Evolutionary conservation across 2,888 invertebrate genomes (phyloP), one percentile per base, ranked within the genome.

Genomic region (Lacanobia oleracea): DNA sequence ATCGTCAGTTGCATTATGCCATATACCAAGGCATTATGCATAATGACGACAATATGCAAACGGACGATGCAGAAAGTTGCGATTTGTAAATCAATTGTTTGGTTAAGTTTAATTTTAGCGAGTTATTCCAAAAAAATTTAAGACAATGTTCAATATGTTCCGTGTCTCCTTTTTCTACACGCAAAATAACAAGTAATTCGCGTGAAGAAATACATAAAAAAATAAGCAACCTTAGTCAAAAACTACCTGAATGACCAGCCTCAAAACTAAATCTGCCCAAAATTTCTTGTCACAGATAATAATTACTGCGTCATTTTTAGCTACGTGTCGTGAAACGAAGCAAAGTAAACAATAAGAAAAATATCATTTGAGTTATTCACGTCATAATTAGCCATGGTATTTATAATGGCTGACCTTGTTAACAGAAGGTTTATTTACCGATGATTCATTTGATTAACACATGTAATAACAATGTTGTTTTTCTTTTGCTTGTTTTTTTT

Each of bases 311-410:
- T 86, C 84, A 84, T 79, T 70, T 45, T 50, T 40, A 53, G 51
- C 74, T 77, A 86, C 81, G 84, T 81, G 84, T 76, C 81, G 79
- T 73, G 61, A 56, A 61, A 27, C 21, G 8, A 76, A 59, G 7
- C 27, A 23, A 63, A 33, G 66, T 86, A 86, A 79, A 84, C 72
- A 84, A 23, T 61, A 54, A 50, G 71, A 63, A 80, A 83, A 77
- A 73, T 81, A 81, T 75, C 69, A 65, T 33, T 66, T 67, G 65
- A 62, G 21, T 50, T 48, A 59, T 56, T 64, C 60, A 60, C 67
- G 72, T 83, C 71, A 84, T 67, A 27, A 86, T 81, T 78, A 80
- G 71, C 72, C 82, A 78, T 76, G 60, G 27, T 75, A 76, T 77
- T 77, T 73, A 74, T 73, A 69, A 64, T 70, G 43, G 16, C 37